phyloP scores from a whole-genome alignment of 2,888 invertebrate genomes.

The Brachynemurus nebulosus region DNA sequence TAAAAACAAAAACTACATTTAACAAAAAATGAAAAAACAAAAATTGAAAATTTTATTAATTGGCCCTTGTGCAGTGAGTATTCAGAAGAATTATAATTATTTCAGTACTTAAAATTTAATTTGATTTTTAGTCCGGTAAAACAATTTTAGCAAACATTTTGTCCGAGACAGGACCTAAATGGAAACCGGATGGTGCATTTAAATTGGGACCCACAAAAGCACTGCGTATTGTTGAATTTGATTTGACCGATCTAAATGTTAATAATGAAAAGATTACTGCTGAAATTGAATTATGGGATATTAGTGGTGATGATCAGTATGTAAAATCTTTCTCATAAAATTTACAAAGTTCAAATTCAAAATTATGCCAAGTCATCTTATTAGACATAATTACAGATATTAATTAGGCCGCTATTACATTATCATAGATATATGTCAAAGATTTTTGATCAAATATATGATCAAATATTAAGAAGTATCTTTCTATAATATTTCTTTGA shows the following conservation, averaged over 20 bases:
- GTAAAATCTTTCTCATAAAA: conserved; percentile 9
- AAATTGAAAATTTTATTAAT: conserved; percentile 43
- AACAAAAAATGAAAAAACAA: conserved; percentile 1
- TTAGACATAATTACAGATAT: too few relatives aligned
- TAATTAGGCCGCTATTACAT: too few relatives aligned
- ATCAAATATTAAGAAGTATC: too few relatives aligned
- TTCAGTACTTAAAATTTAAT: conserved; percentile 9
- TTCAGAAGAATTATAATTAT: conserved; percentile 6
- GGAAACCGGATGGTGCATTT: conserved; percentile 38
- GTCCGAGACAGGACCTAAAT: conserved; percentile 44
- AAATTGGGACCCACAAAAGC: conserved; percentile 56
- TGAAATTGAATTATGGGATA: conserved; percentile 70
- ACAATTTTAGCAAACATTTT: conserved; percentile 55
- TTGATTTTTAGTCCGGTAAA: conserved; percentile 50
- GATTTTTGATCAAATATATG: too few relatives aligned
- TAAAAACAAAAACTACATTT: neutral
- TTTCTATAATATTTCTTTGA: too few relatives aligned
- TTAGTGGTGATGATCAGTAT: conserved; percentile 62
- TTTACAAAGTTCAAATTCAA: too few relatives aligned
- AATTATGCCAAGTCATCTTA: too few relatives aligned
- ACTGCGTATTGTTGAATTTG: conserved; percentile 64
- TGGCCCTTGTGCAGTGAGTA: conserved; percentile 39
- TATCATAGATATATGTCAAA: too few relatives aligned
- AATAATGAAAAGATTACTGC: conserved; percentile 42
- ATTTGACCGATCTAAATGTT: conserved; percentile 43